These are phyloP conservation scores for Delia radicum DNA, from an alignment of 1,140 invertebrate genomes.

Conservation along the genomic window DNA sequence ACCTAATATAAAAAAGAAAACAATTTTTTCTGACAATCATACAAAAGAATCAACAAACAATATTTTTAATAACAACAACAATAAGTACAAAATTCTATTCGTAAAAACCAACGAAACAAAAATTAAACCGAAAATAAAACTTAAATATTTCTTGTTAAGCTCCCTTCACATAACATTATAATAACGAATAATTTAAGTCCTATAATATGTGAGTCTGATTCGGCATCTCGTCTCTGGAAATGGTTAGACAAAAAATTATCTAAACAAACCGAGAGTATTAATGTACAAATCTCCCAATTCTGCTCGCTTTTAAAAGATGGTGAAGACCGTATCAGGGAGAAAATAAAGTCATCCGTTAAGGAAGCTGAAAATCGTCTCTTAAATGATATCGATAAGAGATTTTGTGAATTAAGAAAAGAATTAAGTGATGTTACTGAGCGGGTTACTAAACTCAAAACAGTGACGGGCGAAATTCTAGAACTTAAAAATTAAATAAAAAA, in stretches of 20 bases:
- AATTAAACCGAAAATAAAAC: too few species aligned
- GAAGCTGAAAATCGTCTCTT: background rate
- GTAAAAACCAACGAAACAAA: too few species aligned
- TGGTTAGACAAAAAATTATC: background rate
- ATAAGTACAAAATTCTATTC: too few species aligned
- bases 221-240: background rate
- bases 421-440: background rate
- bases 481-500: background rate
- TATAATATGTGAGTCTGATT: too few species aligned
- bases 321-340: background rate
- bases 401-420: background rate
- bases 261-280: background rate
- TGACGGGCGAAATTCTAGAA: background rate
- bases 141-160: too few species aligned
- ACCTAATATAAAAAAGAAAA: too few species aligned
- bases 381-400: background rate
- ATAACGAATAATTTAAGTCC: too few species aligned
- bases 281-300: background rate
- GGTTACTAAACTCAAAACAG: background rate
- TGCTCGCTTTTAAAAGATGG: too few species aligned
- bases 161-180: too few species aligned
- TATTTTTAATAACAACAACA: too few species aligned
- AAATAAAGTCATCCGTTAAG: background rate
- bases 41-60: too few species aligned
- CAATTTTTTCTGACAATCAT: too few species aligned